Percentiles rank a stretch among this genome's conserved stretches.
These are phyloP conservation scores for Sphaerodactylus townsendi DNA, from an alignment of 2,113 vertebrate genomes.

Conservation along the genomic window DNA sequence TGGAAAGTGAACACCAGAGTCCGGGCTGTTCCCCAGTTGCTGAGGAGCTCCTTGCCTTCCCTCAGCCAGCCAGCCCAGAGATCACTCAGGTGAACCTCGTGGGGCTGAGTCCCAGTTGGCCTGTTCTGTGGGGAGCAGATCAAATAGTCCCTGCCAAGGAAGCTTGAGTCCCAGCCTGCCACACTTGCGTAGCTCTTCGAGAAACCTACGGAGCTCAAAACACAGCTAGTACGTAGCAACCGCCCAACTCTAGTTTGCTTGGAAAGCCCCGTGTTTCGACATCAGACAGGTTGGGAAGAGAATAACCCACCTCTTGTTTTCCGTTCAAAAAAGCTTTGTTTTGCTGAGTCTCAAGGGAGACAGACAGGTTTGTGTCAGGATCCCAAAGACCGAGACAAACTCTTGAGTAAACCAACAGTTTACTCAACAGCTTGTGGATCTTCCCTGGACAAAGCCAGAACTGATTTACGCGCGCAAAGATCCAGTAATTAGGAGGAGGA, in stretches of 20 bases:
- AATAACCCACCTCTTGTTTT: conserved; percentile 21
- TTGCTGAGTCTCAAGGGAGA: conserved; percentile 9
- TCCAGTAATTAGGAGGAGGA: no score
- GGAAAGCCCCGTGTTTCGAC: conserved; percentile 1
- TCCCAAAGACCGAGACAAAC: no score
- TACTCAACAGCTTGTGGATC: no score
- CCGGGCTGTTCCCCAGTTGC: not conserved
- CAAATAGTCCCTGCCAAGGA: not conserved
- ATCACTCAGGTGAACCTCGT: not conserved
- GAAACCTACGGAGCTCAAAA: not conserved
- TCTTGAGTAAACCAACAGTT: no score
- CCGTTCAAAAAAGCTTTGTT: conserved; percentile 8
- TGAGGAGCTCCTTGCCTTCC: no score
- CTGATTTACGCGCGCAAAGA: no score
- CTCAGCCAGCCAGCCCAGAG: not conserved
- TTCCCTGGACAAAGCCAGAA: no score
- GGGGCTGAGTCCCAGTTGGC: not conserved
- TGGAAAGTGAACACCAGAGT: not conserved
- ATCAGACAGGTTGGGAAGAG: conserved; percentile 5
- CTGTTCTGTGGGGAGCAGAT: not conserved
- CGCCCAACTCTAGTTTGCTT: not conserved
- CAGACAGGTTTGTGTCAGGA: conserved; percentile 7
- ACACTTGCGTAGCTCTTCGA: not conserved
- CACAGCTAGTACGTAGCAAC: not conserved
- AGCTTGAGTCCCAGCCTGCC: not conserved